These are phyloP conservation scores for Picus viridis DNA, from an alignment of 2,797 vertebrate genomes.

Conservation along the genomic window DNA sequence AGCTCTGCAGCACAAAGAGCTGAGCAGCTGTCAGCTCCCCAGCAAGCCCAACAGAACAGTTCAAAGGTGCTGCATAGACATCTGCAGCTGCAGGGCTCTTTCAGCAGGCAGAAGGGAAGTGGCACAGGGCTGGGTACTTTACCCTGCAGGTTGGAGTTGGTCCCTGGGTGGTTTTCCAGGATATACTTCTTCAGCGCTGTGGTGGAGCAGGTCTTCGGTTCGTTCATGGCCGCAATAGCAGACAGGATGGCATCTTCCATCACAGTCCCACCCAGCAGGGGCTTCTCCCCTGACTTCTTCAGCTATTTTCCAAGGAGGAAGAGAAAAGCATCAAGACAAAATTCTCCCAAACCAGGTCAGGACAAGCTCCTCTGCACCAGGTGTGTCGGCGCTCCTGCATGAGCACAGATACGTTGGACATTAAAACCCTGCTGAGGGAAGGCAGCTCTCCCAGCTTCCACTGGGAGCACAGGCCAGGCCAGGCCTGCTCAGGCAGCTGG, in stretches of 20 bases:
- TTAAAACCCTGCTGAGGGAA: slow-evolving; percentile 76
- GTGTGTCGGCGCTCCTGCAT: slow-evolving; percentile 81
- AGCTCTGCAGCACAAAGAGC: slow-evolving; percentile 13
- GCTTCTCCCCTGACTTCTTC: slow-evolving; percentile 91
- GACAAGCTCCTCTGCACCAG: slow-evolving; percentile 84
- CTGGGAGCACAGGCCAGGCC: slow-evolving; percentile 41
- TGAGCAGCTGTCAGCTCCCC: slow-evolving; percentile 8
- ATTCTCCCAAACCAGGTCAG: slow-evolving; percentile 83
- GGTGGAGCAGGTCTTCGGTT: slow-evolving; percentile 98
- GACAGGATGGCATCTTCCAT: slow-evolving; percentile 94
- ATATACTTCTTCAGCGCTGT: slow-evolving; percentile 92
- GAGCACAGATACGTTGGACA: slow-evolving; percentile 79
- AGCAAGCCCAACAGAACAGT: not conserved
- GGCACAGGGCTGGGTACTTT: not conserved
- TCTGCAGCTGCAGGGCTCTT: slow-evolving; percentile 9
- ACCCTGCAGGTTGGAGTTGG: slow-evolving; percentile 90
- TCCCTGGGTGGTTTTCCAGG: slow-evolving; percentile 90
- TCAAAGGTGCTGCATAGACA: slow-evolving; percentile 13
- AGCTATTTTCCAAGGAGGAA: slow-evolving; percentile 87
- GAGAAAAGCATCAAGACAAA: slow-evolving; percentile 83
- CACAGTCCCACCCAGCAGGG: slow-evolving; percentile 87
- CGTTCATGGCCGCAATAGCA: slow-evolving; percentile 98
- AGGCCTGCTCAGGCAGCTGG: slow-evolving; percentile 12
- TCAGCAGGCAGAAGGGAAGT: not conserved
- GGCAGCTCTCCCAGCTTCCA: slow-evolving; percentile 58